Percentiles rank a stretch among this genome's conserved stretches.
Evolutionary conservation across 1,140 invertebrate genomes (phyloP).

Genomic region (Temnothorax nylanderi): DNA sequence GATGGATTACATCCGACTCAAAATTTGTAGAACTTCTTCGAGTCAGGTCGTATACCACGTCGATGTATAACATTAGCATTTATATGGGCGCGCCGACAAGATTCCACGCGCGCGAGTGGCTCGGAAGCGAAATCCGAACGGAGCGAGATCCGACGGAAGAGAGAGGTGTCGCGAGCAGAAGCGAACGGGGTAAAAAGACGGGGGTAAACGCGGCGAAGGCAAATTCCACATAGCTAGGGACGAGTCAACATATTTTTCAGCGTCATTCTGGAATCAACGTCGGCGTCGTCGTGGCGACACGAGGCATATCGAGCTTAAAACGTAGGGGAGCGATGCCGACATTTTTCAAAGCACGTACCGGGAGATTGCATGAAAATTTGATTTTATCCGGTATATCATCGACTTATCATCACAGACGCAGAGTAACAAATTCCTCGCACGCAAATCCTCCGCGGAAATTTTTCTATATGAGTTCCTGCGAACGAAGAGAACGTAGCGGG

Average conservation of each 20-base stretch:
- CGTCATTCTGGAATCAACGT: constrained; percentile 56
- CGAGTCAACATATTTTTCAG: constrained; percentile 63
- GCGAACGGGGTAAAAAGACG: constrained; percentile 47
- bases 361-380: constrained; percentile 33
- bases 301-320: constrained; percentile 16
- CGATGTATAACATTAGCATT: constrained; percentile 68
- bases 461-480: background rate
- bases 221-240: constrained; percentile 21
- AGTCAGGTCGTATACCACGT: constrained; percentile 5
- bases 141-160: constrained; percentile 58
- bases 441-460: constrained; percentile 8
- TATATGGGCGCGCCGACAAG: constrained; percentile 42
- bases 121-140: constrained; percentile 63
- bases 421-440: background rate
- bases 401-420: background rate
- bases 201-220: constrained; percentile 16
- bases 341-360: constrained; percentile 27
- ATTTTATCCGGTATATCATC: constrained; percentile 20
- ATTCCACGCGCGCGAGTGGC: constrained; percentile 23
- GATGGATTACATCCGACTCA: constrained; percentile 55
- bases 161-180: constrained; percentile 69
- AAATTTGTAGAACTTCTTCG: constrained; percentile 57
- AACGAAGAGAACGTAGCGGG: background rate
- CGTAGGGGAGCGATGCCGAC: background rate
- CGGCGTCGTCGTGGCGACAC: background rate